Conservation (phyloP, 2,888 invertebrate genomes). For the Micoletzkya japonica region DNA sequence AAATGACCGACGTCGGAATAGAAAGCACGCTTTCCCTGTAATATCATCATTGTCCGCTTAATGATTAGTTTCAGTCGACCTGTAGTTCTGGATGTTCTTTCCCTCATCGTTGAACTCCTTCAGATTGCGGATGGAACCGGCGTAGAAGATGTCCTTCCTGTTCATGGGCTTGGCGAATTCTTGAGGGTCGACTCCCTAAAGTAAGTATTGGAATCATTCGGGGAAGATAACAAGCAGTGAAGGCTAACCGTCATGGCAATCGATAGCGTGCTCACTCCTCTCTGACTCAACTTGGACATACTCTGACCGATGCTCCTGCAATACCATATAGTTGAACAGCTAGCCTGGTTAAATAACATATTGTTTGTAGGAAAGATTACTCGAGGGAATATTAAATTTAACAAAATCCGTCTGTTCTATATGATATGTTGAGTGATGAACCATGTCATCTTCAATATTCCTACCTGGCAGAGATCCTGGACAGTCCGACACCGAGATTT, state of each 20-base stretch:
- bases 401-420: neutral
- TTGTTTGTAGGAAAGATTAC: neutral
- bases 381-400: too few species aligned
- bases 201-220: neutral
- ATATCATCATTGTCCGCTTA: neutral
- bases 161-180: constrained; percentile 58
- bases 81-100: constrained; percentile 20
- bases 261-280: constrained; percentile 51
- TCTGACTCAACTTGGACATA: constrained; percentile 46
- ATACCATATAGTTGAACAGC: constrained; percentile 31
- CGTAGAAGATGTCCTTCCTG: constrained; percentile 91
- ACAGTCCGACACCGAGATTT: constrained; percentile 42
- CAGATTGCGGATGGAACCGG: constrained; percentile 88
- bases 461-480: constrained; percentile 28
- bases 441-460: too few species aligned
- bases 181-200: constrained; percentile 58
- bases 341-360: neutral
- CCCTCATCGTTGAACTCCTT: constrained; percentile 76
- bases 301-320: constrained; percentile 59
- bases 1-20: constrained; percentile 45
- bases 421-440: neutral
- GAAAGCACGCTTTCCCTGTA: constrained; percentile 40
- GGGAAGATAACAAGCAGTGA: neutral
- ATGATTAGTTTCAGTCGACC: neutral
- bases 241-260: constrained; percentile 55